Conservation (phyloP, 2,888 invertebrate species). For the Chymomyza fuscimana region DNA sequence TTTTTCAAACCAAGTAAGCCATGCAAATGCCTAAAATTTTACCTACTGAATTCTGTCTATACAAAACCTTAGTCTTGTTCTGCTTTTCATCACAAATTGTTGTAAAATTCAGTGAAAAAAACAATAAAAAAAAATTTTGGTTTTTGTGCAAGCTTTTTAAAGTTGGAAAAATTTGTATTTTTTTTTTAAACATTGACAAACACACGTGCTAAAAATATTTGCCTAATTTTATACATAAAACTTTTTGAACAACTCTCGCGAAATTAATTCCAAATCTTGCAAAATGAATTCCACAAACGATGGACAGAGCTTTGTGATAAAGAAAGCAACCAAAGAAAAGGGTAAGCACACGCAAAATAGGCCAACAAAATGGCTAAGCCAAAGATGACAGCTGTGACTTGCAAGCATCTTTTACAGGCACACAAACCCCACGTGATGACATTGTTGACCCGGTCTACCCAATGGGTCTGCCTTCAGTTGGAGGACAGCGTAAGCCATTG, state of each 20-base stretch:
- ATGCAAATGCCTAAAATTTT: not conserved
- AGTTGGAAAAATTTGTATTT: no score
- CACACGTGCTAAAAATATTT: no score
- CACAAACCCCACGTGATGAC: slow-evolving; percentile 61
- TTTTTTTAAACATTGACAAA: no score
- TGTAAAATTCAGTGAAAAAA: slow-evolving; percentile 64
- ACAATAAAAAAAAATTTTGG: not conserved
- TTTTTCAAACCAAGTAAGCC: no score
- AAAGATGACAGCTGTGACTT: not conserved
- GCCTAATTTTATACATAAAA: no score
- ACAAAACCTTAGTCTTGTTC: slow-evolving; percentile 49
- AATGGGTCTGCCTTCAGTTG: no score
- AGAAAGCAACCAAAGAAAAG: slow-evolving; percentile 65
- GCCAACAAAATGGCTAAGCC: not conserved
- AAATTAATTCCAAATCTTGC: no score
- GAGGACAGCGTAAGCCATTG: no score
- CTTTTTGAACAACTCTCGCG: no score
- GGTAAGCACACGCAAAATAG: slow-evolving; percentile 39
- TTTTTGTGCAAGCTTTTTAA: no score
- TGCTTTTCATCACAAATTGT: slow-evolving; percentile 69
- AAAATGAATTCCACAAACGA: slow-evolving; percentile 21
- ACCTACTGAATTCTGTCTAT: not conserved
- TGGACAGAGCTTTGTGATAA: slow-evolving; percentile 56
- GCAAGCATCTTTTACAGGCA: no score
- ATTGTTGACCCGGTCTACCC: slow-evolving; percentile 10